Conservation (phyloP, 2,888 invertebrate species). For the Lithophane ornitopus region DNA sequence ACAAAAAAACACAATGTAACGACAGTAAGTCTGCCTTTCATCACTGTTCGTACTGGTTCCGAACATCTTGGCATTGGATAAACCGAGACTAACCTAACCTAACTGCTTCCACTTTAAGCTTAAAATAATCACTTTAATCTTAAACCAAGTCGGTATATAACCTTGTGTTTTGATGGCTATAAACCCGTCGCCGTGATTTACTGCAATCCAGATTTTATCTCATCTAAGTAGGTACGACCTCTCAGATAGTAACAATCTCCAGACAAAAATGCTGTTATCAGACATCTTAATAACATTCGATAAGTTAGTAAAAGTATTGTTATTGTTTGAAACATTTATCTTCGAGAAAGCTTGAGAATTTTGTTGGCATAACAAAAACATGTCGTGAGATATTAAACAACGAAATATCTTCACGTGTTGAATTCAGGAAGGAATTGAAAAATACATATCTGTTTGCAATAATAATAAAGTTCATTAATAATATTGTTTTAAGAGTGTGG, state of each 20-base stretch:
- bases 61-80: constrained; percentile 36
- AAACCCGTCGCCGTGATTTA: constrained; percentile 56
- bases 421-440: constrained; percentile 28
- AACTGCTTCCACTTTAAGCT: constrained; percentile 36
- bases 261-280: constrained; percentile 53
- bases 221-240: constrained; percentile 43
- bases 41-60: neutral
- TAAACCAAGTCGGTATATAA: constrained; percentile 20
- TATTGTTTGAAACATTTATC: constrained; percentile 59
- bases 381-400: constrained; percentile 22
- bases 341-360: constrained; percentile 31
- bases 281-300: constrained; percentile 57
- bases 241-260: constrained; percentile 44
- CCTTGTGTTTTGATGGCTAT: constrained; percentile 47
- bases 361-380: constrained; percentile 63
- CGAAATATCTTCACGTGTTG: constrained; percentile 23
- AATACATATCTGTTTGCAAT: constrained; percentile 35
- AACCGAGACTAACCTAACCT: constrained; percentile 11
- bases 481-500: constrained; percentile 47
- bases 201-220: constrained; percentile 45
- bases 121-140: constrained; percentile 47
- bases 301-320: constrained; percentile 52
- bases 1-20: constrained; percentile 16
- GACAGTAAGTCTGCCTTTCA: constrained; percentile 25
- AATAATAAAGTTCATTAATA: constrained; percentile 23